These are phyloP conservation scores for Vicugna pacos DNA, from an alignment of 2,113 vertebrate genomes.

Conservation along the genomic window DNA sequence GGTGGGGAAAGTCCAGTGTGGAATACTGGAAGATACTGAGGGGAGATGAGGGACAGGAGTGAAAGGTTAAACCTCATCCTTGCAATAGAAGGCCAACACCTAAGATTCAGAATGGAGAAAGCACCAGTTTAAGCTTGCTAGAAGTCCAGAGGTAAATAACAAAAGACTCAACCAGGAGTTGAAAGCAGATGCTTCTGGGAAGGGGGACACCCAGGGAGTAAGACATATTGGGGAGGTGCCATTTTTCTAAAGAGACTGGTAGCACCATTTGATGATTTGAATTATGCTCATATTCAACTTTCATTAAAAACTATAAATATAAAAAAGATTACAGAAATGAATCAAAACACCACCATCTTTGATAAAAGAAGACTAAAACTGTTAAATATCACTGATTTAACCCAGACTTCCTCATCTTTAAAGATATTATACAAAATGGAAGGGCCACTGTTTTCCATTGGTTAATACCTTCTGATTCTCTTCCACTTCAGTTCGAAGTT, in stretches of 20 bases:
- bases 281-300: slow-evolving; percentile 2
- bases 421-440: slow-evolving; percentile 1
- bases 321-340: slow-evolving; percentile 44
- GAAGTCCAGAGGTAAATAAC: background rate
- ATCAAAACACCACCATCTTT: slow-evolving; percentile 2
- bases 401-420: slow-evolving; percentile 12
- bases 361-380: background rate
- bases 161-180: background rate
- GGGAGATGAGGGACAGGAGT: background rate
- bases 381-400: slow-evolving; percentile 1
- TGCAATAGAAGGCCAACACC: background rate
- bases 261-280: background rate
- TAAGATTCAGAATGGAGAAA: background rate
- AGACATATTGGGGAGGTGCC: background rate
- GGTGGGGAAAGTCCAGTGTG: background rate
- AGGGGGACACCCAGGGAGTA: background rate
- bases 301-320: background rate
- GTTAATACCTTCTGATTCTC: slow-evolving; percentile 97
- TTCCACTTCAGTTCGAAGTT: slow-evolving; percentile 94
- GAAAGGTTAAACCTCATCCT: background rate
- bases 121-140: background rate
- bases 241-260: background rate
- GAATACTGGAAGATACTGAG: background rate
- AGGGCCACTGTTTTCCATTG: background rate
- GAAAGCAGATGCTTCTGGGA: background rate